phyloP scores from a whole-genome alignment of 1,140 invertebrate genomes.

The Brachionus rubens region DNA sequence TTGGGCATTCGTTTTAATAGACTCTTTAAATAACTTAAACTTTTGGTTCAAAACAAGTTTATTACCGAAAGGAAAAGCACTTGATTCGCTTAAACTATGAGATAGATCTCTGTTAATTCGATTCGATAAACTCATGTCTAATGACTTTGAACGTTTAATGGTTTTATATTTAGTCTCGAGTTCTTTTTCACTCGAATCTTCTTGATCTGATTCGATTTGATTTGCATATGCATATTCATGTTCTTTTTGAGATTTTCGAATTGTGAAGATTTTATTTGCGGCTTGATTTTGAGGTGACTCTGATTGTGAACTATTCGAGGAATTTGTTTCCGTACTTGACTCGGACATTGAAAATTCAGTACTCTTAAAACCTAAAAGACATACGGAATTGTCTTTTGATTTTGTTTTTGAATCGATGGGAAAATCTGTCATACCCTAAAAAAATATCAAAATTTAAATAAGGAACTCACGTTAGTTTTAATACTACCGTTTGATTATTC shows the following conservation, averaged over 20 bases:
- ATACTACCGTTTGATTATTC: too few relatives aligned
- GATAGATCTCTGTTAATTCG: background rate
- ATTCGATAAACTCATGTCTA: conserved; percentile 21
- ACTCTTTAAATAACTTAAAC: background rate
- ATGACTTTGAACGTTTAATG: conserved; percentile 10
- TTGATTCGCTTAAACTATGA: conserved; percentile 29
- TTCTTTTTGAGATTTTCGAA: conserved; percentile 1
- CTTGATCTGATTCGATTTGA: background rate
- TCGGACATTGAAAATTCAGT: background rate
- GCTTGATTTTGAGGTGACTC: background rate
- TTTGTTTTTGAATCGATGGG: too few relatives aligned
- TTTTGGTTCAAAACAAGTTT: conserved; percentile 3
- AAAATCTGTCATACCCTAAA: too few relatives aligned
- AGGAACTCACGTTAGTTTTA: too few relatives aligned
- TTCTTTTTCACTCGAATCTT: background rate
- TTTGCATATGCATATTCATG: background rate
- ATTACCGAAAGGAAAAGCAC: background rate
- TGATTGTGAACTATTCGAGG: background rate
- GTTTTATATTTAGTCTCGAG: background rate
- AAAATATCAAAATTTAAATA: too few relatives aligned
- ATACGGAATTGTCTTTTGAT: background rate
- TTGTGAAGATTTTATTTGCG: background rate
- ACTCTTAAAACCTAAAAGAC: background rate
- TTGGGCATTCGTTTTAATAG: background rate
- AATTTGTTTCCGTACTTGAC: background rate